A percentile compares a stretch with the other conserved stretches of the same genome.
These are phyloP conservation scores for Anarhynchus alexandrinus DNA, from an alignment of 2,113 vertebrate species.

Conservation along the genomic window DNA sequence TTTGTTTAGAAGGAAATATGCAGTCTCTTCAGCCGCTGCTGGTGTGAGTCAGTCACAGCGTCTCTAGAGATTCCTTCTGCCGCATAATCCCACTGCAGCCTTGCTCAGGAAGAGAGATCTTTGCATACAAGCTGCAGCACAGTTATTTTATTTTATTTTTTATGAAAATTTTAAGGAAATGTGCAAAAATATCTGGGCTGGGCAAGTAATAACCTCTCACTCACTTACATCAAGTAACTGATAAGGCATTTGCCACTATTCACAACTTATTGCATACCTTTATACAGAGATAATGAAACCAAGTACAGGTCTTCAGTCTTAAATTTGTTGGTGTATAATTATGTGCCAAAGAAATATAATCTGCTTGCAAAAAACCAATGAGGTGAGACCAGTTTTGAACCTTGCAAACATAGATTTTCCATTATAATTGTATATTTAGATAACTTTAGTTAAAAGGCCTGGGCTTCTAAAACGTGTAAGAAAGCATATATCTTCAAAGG, in stretches of 20 bases:
- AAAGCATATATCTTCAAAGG: background rate
- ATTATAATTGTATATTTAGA: background rate
- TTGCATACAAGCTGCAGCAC: background rate
- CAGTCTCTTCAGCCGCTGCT: background rate
- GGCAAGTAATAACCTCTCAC: background rate
- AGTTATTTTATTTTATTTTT: background rate
- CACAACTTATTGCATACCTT: background rate
- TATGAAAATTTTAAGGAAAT: background rate
- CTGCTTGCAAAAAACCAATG: background rate
- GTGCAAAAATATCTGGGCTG: background rate
- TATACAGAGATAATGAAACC: background rate
- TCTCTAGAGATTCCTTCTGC: constrained; percentile 18
- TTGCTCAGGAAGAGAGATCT: background rate
- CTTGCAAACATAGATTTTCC: background rate
- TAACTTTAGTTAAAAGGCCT: background rate
- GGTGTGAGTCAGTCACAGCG: background rate
- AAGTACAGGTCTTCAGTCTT: background rate
- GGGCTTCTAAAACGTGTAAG: background rate
- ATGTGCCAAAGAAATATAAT: background rate
- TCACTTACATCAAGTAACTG: background rate
- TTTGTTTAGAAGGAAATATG: background rate
- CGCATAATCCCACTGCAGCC: constrained; percentile 17
- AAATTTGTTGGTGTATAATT: background rate
- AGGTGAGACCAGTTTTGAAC: background rate
- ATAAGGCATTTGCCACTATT: background rate